Evolutionary conservation across 1,140 invertebrate genomes (phyloP), one percentile per base, ranked within the genome.

Genomic region (Sinonovacula constricta): DNA sequence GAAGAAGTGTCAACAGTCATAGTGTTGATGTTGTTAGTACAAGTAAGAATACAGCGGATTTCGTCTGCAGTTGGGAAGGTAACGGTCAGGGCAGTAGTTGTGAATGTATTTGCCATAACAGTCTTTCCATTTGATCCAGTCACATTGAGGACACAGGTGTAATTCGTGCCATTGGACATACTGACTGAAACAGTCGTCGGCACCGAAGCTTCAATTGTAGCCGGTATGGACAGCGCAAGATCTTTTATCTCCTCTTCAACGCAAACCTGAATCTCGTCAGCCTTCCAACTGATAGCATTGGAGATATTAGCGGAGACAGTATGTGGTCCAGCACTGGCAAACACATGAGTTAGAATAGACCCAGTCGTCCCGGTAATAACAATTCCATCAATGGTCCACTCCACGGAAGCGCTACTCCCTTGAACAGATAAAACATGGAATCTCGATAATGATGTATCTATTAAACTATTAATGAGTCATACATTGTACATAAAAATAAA

Each of bases 21-120:
- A 26, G 57, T 3, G n/a, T 36, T 33, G 45, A 74, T 62, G 30
- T 49, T 63, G 49, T 74, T 74, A 30, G n/a, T 24, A 22, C 71
- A 74, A 39, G 26, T 36, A n/a, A 62, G 18, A 4, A 7, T 5
- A 10, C 63, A n/a, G 3, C 30, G 10, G 33, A 74, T 22, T 5
- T 26, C 22, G 24, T 60, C 71, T 12, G 59, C 26, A 2, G 39
- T 28, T 28, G 10, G 28, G 24, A 74, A 74, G 3, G 30, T 36
- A 10, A 39, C 45, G 3, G 51, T 49, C 2, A 4, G 1, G 0
- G 34, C 28, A 22, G 71, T 53, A 18, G 10, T 45, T 4, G n/a
- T 45, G 24, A 74, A 3, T 12, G 28, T 3, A 26, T 39, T 30
- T n/a, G n/a, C n/a, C n/a, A n/a, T n/a, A n/a, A n/a, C n/a, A 4